Base-by-base conservation (phyloP, 2,113 vertebrate species). In the Urocynchramus pylzowi region DNA sequence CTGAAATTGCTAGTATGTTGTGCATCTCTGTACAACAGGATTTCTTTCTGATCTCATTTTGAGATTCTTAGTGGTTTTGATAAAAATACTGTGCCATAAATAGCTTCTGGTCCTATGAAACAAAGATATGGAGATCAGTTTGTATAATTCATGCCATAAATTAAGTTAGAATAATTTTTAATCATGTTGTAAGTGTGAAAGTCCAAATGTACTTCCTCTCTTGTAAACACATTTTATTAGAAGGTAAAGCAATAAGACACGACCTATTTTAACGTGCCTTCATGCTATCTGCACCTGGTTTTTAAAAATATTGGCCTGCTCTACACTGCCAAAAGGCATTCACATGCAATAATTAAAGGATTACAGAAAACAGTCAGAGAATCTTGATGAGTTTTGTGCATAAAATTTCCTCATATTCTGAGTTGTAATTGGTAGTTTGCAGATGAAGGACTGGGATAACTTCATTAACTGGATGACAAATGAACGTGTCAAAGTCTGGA, bases 131-230 rank as follows among this genome's bases (percentile, higher is more conserved):
- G 57, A 90, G 30, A 60, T 64, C 31, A 2, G 81, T 87, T 54
- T 9, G 18, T 61, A 16, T 50, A 56, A 54, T 41, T 77, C 45
- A 42, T 30, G 11, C 4, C 42, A 35, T 61, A 89, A 87, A 90
- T 68, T 41, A 68, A 11, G 21, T 76, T 42, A 89, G 33, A 97
- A 57, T 73, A 69, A 21, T 89, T 97, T 95, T 96, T 90, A 71
- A 63, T 96, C 47, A 11, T 80, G 57, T 84, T 57, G 28, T 68
- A 84, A 91, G 28, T 83, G 27, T 85, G 56, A 92, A 94, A 85
- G 64, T 75, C 70, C 59, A 90, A 63, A 75, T 64, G 6, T 59
- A 49, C 63, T 74, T 92, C 71, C 95, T 96, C 63, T 47, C 64
- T 57, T 17, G 56, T 74, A 75, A 75, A 79, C 74, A 70, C 30